Evolutionary conservation across 2,113 vertebrate genomes (phyloP), one percentile per base, ranked within the genome.

Genomic region (Gallinago undulata): DNA sequence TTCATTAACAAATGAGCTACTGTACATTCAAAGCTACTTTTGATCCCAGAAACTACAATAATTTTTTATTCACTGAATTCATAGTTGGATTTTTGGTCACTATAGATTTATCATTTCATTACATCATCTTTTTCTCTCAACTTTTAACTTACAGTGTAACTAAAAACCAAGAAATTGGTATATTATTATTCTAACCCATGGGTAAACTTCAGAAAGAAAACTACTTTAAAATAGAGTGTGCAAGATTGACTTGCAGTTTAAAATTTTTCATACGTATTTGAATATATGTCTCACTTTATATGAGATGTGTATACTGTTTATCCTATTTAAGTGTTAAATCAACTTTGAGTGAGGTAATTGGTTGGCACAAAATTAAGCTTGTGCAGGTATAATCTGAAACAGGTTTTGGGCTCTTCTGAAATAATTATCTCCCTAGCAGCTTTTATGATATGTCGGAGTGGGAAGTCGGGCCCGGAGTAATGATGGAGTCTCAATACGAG

Each of bases 1-100:
- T 97, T 98, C 97, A 97, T 97, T 98, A 97, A 92, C 93, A 97
- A 97, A 97, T 92, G 80, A 97, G 80, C 93, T 96, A 95, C 96
- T 97, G 93, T 96, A 96, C 56, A 86, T 91, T 90, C 90, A 97
- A 92, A 96, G 82, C 48, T 94, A 82, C 81, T 74, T 96, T 79
- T 81, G 72, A 92, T 96, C 69, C 64, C 41, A 95, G 92, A 93
- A 97, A 94, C 53, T 60, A 68, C 48, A 92, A 83, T 90, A 1
- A 5, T 96, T 97, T 95, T 88, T 94, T 62, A 35, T 91, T 77
- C 35, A 60, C 10, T 68, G 73, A 87, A 77, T 55, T 81, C 3
- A 33, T 70, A 39, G 31, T 55, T 84, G 41, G 47, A 75, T 77
- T 96, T 92, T 88, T 95, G 24, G 43, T 84, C 77, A 88, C 45